Base-by-base conservation (phyloP, 2,888 invertebrate species). In the Philaethria dido region DNA sequence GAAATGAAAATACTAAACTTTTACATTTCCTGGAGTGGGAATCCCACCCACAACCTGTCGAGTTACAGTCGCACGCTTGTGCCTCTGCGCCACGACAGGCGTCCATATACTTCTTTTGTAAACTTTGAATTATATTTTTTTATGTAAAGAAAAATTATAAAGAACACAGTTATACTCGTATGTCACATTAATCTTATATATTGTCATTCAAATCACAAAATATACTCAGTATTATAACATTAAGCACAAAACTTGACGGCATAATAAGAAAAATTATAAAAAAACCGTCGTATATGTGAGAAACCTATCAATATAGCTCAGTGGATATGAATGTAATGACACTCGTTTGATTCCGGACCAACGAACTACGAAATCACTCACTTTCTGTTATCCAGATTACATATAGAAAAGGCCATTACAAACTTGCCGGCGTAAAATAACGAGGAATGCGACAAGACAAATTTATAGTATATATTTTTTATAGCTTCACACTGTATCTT, bases 311-410 rank as follows among this genome's bases (percentile, higher is more conserved):
- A 18, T 45, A 36, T 66, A 64, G 65, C 61, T 70, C 70, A 69
- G 20, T 65, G 65, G 66, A 65, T 68, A 39, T 63, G 64, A 70
- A 69, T 64, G 64, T 70, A 70, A 69, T 62, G 71, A 44, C 62
- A 68, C 65, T 48, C 61, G 65, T 66, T 68, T 63, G 64, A 67
- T 72, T 69, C 70, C 63, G 64, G 59, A 65, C 67, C 73, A 72
- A 45, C 63, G 73, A 54, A 67, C 66, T 63, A 73, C 62, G 67
- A 72, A 70, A 70, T 72, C 69, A 70, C 67, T 69, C 69, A 66
- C 62, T 69, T 71, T 70, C 62, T 69, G 62, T 59, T 47, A 62
- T 42, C 39, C 64, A 61, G 66, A 66, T 62, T 57, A 70, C 60
- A 68, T 61, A 66, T 61, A 63, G 5, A 22, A 16, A 33, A 18